Evolutionary conservation across 2,888 invertebrate species (phyloP), one percentile per base, ranked within the genome.

Genomic region (Acanthoscelides obtectus): DNA sequence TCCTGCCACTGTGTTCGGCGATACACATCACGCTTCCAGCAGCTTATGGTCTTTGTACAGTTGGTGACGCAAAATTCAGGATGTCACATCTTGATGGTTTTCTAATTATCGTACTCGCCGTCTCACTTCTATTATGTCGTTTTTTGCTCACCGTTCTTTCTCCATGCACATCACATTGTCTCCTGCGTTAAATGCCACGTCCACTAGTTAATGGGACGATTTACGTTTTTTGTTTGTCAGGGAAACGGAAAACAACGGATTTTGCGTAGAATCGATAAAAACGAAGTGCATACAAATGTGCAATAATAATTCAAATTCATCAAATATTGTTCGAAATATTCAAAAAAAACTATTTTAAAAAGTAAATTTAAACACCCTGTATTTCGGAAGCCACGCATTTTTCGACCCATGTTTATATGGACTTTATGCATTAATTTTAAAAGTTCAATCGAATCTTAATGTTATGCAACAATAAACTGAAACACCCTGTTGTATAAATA

Each of bases 1-100:
- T 12, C 45, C 45, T 17, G 45, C 45, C 17, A 45, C 45, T 45
- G 45, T 6, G 4, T 6, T 25, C 25, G 25, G 72, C 72, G 65
- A 65, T 66, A 21, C 17, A 21, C 66, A 1, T 20, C 22, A 20
- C 66, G 3, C 22, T 66, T 17, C 8, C 2, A 22, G 66, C 22
- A 66, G 20, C 12, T 66, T 22, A 66, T 66, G 66, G 66, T 66
- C 21, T 66, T 22, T 22, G 22, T 66, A 3, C 22, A 67, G 12
- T 22, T 22, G 12, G 22, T 67, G 22, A 67, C 22, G 22, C 22
- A 22, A 67, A 67, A 67, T 22, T 22, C 67, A 67, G 67, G 67
- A 67, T 67, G 67, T 76, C 73, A 76, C 76, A 72, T 75, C 69
- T 73, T 69, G 72, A 71, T 73, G 73, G 70, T 73, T 74, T 76